A percentile compares a stretch with the other conserved stretches of the same genome.
phyloP scores from a whole-genome alignment of 2,797 vertebrate species.

The Pangasius sanitwongsei region DNA sequence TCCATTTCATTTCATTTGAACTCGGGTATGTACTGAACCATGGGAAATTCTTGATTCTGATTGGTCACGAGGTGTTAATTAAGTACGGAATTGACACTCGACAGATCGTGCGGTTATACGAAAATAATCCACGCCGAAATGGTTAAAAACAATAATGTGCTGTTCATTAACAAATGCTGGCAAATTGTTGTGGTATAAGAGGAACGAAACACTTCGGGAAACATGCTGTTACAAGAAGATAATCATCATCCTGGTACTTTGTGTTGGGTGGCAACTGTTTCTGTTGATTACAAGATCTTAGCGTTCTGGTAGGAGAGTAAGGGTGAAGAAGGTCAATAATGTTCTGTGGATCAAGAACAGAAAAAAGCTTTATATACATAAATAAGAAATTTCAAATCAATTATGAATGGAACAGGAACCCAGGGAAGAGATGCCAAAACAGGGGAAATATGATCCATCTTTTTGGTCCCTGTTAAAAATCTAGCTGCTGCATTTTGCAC shows the following conservation, averaged over 20 bases:
- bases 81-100: not conserved
- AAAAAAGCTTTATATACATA: too few species aligned
- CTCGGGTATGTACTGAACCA: not conserved
- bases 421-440: too few species aligned
- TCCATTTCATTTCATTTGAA: not conserved
- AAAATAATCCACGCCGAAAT: not conserved
- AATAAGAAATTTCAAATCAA: too few species aligned
- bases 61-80: not conserved
- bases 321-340: too few species aligned
- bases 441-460: too few species aligned
- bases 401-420: too few species aligned
- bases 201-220: not conserved
- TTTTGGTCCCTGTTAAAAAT: too few species aligned
- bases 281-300: too few species aligned
- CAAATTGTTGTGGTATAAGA: not conserved
- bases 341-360: too few species aligned
- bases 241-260: not conserved
- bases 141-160: too few species aligned
- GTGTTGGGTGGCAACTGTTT: not conserved
- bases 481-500: too few species aligned
- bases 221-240: not conserved
- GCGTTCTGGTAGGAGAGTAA: too few species aligned
- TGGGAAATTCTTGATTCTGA: not conserved
- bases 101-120: not conserved
- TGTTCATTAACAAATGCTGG: not conserved